These are phyloP conservation scores for Nothura maculosa DNA, from an alignment of 2,797 vertebrate species.

Conservation along the genomic window DNA sequence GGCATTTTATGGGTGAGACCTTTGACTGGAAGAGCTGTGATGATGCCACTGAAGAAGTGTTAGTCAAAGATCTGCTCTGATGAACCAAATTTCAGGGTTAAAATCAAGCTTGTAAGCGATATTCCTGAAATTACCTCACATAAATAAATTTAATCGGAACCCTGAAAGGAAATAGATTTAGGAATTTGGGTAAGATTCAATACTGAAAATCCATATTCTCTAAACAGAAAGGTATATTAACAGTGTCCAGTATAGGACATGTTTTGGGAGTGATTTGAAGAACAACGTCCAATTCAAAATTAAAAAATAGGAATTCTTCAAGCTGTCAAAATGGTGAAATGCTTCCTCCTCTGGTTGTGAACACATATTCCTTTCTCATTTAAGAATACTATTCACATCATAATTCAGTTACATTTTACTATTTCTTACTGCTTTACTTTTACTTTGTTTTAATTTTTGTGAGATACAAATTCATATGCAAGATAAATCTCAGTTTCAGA, in stretches of 20 bases:
- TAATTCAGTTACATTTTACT: conserved; percentile 9
- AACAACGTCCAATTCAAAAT: not conserved
- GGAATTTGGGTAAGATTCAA: not conserved
- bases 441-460: conserved; percentile 1
- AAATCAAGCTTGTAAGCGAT: not conserved
- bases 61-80: not conserved
- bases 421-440: not conserved
- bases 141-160: not conserved
- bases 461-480: not conserved
- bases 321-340: not conserved
- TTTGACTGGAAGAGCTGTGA: not conserved
- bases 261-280: not conserved
- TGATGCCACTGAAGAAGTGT: not conserved
- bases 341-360: not conserved
- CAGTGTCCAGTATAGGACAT: not conserved
- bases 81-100: not conserved
- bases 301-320: not conserved
- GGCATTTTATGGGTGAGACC: not conserved
- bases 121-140: not conserved
- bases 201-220: not conserved
- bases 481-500: not conserved
- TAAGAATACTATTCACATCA: not conserved
- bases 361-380: not conserved
- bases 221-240: conserved; percentile 21
- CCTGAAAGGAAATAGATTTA: not conserved